Percentiles rank a stretch among this genome's conserved stretches.
These are phyloP conservation scores for Callimorpha dominula DNA, from an alignment of 2,888 invertebrate species.

Conservation along the genomic window DNA sequence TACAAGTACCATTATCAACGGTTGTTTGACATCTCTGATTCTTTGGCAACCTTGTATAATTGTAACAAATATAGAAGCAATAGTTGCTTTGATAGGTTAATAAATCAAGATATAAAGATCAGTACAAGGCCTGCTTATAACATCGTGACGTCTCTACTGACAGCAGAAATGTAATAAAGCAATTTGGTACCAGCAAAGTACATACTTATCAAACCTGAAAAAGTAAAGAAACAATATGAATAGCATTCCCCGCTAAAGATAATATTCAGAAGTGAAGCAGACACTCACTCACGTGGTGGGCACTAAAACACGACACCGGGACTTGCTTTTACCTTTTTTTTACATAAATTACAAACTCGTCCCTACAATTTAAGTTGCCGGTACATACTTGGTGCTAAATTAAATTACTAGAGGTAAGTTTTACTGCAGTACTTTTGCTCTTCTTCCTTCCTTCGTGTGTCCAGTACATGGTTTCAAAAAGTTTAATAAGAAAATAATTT, in stretches of 20 bases:
- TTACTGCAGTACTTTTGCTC: not conserved
- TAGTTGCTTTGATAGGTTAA: too few species aligned
- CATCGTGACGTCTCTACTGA: too few species aligned
- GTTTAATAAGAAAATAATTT: not conserved
- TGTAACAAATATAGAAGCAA: too few species aligned
- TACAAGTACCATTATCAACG: too few species aligned
- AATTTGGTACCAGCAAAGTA: too few species aligned
- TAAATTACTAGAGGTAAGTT: not conserved
- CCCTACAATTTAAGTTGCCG: not conserved
- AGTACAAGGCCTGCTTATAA: too few species aligned
- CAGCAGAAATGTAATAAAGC: too few species aligned
- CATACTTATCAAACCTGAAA: not conserved
- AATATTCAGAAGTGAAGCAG: not conserved
- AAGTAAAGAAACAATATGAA: not conserved
- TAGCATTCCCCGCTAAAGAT: not conserved
- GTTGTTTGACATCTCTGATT: too few species aligned
- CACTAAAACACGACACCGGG: not conserved
- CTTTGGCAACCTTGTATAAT: too few species aligned
- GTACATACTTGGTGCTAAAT: not conserved
- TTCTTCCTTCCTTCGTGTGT: not conserved
- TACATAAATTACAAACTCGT: not conserved
- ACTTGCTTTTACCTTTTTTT: not conserved
- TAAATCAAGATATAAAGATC: too few species aligned
- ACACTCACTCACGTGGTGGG: not conserved
- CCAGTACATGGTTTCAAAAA: not conserved